Evolutionary conservation across 2,888 invertebrate species (phyloP).

Genomic region (Mechanitis messenoides): DNA sequence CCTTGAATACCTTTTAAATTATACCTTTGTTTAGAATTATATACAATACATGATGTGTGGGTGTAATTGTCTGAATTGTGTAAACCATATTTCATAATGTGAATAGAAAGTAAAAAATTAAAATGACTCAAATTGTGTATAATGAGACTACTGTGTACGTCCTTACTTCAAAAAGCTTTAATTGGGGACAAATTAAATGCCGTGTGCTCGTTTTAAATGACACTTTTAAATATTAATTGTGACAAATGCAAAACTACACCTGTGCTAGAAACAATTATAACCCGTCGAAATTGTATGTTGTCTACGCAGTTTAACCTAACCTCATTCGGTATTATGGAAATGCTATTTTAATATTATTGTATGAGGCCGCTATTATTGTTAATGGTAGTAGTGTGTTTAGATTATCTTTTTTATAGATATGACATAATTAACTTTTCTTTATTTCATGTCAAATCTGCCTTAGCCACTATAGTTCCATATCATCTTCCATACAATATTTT

Average conservation of each 20-base stretch:
- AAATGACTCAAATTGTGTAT: neutral
- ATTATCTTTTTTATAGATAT: too few relatives aligned
- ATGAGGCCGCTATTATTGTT: neutral
- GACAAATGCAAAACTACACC: conserved; percentile 1
- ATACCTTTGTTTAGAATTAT: neutral
- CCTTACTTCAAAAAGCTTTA: neutral
- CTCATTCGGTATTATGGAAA: neutral
- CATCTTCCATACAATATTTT: too few relatives aligned
- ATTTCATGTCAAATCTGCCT: too few relatives aligned
- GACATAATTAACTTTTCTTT: too few relatives aligned
- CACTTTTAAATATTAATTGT: conserved; percentile 1
- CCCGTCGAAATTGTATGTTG: neutral
- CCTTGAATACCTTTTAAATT: conserved; percentile 1
- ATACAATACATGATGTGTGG: neutral
- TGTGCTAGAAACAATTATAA: conserved; percentile 1
- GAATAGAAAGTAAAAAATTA: neutral
- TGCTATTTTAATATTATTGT: neutral
- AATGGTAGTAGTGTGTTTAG: too few relatives aligned
- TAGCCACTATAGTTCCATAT: too few relatives aligned
- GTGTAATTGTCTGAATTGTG: neutral
- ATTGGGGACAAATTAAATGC: conserved; percentile 1
- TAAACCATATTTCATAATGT: too few relatives aligned
- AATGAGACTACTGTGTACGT: neutral
- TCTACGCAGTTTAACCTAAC: neutral
- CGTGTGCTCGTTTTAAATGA: conserved; percentile 1